phyloP scores from a whole-genome alignment of 1,140 invertebrate species.

The Schlechtendalia chinensis region DNA sequence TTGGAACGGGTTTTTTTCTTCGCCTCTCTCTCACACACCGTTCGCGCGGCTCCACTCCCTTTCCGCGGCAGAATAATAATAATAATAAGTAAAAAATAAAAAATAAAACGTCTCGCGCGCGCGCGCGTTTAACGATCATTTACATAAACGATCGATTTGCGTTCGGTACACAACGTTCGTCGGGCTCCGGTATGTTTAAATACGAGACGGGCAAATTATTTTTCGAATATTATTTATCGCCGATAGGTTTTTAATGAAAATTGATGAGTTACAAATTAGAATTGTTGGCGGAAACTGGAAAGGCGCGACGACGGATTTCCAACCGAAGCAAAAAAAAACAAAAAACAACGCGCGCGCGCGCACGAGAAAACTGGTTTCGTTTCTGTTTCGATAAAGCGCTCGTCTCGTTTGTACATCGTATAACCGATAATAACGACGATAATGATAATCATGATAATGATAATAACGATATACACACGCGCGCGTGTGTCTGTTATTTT shows the following conservation, averaged over 20 bases:
- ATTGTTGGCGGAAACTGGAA: neutral
- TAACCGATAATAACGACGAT: too few relatives aligned
- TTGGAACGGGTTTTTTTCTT: neutral
- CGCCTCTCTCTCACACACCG: neutral
- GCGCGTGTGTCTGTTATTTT: conserved; percentile 14
- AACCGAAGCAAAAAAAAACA: neutral
- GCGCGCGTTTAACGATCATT: conserved; percentile 27
- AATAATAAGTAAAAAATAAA: neutral
- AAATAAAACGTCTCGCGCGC: neutral
- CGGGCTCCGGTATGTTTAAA: neutral
- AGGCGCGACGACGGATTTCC: neutral
- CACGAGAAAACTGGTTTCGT: conserved; percentile 25
- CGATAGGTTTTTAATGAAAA: conserved; percentile 35
- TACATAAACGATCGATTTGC: conserved; percentile 30
- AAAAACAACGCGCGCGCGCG: neutral
- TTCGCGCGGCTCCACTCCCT: too few relatives aligned
- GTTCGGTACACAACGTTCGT: conserved; percentile 1
- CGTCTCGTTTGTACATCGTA: conserved; percentile 15
- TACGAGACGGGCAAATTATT: too few relatives aligned
- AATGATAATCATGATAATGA: too few relatives aligned
- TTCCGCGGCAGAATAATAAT: too few relatives aligned
- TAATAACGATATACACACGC: neutral
- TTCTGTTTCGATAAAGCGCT: conserved; percentile 21
- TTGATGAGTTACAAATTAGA: conserved; percentile 39
- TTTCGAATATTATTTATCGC: conserved; percentile 16